Evolutionary conservation across 2,113 vertebrate genomes (phyloP).

Genomic region (Chaetura pelagica): DNA sequence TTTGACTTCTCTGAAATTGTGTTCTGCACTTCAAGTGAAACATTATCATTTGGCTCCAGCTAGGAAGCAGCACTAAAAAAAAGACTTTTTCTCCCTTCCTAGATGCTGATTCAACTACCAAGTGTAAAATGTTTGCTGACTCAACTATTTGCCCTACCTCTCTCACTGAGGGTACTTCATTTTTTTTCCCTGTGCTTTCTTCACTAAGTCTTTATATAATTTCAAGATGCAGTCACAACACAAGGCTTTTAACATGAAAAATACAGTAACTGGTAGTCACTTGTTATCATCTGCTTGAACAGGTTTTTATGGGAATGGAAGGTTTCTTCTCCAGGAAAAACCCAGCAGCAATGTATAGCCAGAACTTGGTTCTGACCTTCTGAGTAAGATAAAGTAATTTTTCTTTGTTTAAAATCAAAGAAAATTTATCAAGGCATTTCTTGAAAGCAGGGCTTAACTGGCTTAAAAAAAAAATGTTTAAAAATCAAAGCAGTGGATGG

Average conservation of each 20-base stretch:
- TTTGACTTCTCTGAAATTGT: not conserved
- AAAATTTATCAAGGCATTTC: not conserved
- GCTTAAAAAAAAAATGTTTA: not conserved
- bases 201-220: not conserved
- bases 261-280: not conserved
- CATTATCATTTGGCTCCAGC: not conserved
- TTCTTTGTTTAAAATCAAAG: not conserved
- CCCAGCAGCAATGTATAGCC: not conserved
- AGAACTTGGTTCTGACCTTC: not conserved
- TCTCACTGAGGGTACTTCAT: not conserved
- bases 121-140: not conserved
- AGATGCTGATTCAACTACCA: not conserved
- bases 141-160: not conserved
- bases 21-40: not conserved
- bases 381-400: not conserved
- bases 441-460: not conserved
- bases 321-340: not conserved
- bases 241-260: not conserved
- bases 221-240: not conserved
- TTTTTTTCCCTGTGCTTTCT: not conserved
- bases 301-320: not conserved
- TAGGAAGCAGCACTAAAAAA: not conserved
- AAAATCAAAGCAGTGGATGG: not conserved
- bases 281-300: not conserved
- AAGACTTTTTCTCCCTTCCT: accelerated